A percentile compares a stretch with the other conserved stretches of the same genome.
Evolutionary conservation across 2,113 vertebrate genomes (phyloP).

Genomic region (Pseudopipra pipra): DNA sequence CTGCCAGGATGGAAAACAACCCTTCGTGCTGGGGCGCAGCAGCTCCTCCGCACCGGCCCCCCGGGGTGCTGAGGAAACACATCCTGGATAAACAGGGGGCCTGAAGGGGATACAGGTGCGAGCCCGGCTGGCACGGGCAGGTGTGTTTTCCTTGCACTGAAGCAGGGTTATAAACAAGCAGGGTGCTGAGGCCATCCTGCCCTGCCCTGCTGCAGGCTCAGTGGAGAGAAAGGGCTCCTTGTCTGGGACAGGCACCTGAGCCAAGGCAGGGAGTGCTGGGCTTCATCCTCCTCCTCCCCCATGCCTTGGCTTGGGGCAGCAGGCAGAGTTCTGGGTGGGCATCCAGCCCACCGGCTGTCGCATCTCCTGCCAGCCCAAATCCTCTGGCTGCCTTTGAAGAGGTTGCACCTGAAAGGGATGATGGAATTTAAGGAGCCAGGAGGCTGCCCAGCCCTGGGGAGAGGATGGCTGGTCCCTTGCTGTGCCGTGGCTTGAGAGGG

Average conservation of each 20-base stretch:
- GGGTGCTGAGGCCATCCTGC: slow-evolving; percentile 31
- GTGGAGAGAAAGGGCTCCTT: slow-evolving; percentile 67
- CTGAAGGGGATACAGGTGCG: slow-evolving; percentile 11
- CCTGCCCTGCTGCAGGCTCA: neutral
- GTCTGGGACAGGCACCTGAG: slow-evolving; percentile 26
- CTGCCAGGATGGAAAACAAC: neutral
- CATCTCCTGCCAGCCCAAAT: slow-evolving; percentile 50
- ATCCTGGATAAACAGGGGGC: neutral
- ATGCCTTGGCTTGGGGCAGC: neutral
- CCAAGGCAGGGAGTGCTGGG: neutral
- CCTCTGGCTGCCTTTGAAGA: neutral
- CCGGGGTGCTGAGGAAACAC: neutral
- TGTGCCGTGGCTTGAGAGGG: neutral
- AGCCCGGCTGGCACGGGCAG: neutral
- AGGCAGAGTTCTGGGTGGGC: neutral
- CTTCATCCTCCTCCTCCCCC: neutral
- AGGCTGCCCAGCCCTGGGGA: neutral
- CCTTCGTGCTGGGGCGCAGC: neutral
- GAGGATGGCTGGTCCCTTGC: neutral
- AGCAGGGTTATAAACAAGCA: slow-evolving; percentile 49
- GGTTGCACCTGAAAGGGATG: slow-evolving; percentile 8
- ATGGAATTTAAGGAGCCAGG: neutral
- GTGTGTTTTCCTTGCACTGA: slow-evolving; percentile 26
- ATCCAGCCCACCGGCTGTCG: neutral
- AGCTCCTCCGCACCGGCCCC: neutral